A percentile compares a stretch with the other conserved stretches of the same genome.
Conservation (phyloP, 2,797 vertebrate species). For the Lagorchestes hirsutus region DNA sequence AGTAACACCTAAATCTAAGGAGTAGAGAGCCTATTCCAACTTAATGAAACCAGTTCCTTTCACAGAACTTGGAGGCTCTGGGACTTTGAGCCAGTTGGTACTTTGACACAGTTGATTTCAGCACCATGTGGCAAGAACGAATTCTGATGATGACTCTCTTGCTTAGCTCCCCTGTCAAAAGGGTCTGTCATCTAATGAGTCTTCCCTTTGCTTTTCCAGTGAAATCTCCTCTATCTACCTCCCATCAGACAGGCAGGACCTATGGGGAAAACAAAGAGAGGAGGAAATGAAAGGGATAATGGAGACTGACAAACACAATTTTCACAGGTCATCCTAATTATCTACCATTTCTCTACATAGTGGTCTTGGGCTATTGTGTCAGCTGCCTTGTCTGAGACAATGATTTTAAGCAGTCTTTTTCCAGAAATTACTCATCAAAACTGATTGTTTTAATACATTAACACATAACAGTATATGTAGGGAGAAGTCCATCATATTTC, state of each 20-base stretch:
- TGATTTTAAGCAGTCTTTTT: background rate
- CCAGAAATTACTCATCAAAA: background rate
- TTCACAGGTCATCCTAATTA: conserved; percentile 1
- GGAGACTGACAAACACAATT: conserved; percentile 15
- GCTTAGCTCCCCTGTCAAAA: background rate
- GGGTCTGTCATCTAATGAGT: background rate
- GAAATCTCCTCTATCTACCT: background rate
- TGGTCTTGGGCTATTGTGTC: background rate
- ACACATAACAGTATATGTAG: background rate
- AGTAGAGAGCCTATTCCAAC: background rate
- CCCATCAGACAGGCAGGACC: background rate
- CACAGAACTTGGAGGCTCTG: background rate
- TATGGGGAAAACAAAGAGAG: background rate
- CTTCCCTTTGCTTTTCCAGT: background rate
- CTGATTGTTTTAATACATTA: background rate
- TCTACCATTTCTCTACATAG: background rate
- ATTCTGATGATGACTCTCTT: background rate
- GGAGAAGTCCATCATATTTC: background rate
- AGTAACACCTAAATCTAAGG: background rate
- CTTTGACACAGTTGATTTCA: background rate
- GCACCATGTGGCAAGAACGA: background rate
- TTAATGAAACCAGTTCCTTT: background rate
- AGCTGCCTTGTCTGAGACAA: background rate
- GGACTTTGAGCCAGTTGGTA: background rate
- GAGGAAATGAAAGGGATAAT: background rate